A percentile compares a stretch with the other conserved stretches of the same genome.
Evolutionary conservation across 2,797 vertebrate species (phyloP).

Genomic region (Sebastes hopkinsi): DNA sequence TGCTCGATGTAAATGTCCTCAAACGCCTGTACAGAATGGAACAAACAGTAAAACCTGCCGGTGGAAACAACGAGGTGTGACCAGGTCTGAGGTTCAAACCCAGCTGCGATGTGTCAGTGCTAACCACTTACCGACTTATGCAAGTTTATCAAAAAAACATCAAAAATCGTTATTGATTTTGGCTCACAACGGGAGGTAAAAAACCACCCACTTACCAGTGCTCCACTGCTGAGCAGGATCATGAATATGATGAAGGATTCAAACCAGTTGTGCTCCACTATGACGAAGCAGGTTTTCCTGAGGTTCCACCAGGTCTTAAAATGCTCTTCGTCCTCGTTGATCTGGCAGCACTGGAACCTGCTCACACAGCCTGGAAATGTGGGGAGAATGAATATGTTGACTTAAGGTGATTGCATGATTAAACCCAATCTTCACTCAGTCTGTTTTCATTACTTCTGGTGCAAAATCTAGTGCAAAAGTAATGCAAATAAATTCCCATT

Average conservation of each 20-base stretch:
- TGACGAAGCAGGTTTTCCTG: conserved; percentile 96
- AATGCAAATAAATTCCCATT: background rate
- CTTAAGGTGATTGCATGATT: background rate
- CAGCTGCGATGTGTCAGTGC: too few relatives aligned
- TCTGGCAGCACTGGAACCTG: conserved; percentile 94
- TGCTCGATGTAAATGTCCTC: conserved; percentile 98
- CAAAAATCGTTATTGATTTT: background rate
- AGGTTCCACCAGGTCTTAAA: conserved; percentile 96
- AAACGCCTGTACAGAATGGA: conserved; percentile 85
- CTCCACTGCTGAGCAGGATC: conserved; percentile 98
- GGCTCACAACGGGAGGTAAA: background rate
- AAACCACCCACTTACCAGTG: conserved; percentile 85
- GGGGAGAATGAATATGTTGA: background rate
- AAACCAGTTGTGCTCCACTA: conserved; percentile 99
- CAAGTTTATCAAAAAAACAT: background rate
- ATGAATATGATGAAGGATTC: conserved; percentile 99
- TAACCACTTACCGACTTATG: background rate
- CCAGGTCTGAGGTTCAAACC: background rate
- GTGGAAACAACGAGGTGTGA: background rate
- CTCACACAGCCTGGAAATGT: conserved; percentile 87
- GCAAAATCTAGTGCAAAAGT: background rate
- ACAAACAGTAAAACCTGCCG: background rate
- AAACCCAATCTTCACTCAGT: background rate
- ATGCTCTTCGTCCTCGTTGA: conserved; percentile 87
- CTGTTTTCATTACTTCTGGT: background rate